Percentiles rank a stretch among this genome's conserved stretches.
These are phyloP conservation scores for Dryadula phaetusa DNA, from an alignment of 2,888 invertebrate genomes.

Conservation along the genomic window DNA sequence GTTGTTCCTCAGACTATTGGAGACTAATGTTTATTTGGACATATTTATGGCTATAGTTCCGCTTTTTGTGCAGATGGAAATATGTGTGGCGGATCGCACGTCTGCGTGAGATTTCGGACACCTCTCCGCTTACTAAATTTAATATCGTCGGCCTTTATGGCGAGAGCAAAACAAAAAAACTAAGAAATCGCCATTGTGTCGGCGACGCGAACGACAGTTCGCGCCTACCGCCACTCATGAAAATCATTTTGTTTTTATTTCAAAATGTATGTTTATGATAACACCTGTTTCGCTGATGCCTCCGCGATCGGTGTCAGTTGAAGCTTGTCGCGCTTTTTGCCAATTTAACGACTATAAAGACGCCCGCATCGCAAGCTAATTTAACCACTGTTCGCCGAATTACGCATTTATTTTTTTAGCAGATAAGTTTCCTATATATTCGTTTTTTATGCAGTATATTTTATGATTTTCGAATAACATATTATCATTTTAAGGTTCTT, in stretches of 20 bases:
- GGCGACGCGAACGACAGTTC: conserved; percentile 81
- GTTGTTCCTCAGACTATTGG: conserved; percentile 49
- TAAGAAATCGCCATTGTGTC: conserved; percentile 83
- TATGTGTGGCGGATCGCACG: conserved; percentile 85
- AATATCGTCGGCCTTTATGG: conserved; percentile 82
- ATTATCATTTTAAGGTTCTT: no score
- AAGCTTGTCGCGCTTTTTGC: conserved; percentile 81
- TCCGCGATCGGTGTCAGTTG: conserved; percentile 82
- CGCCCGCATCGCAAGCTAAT: conserved; percentile 82
- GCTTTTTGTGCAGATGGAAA: conserved; percentile 84
- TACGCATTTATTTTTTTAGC: conserved; percentile 61
- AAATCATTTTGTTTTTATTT: conserved; percentile 84
- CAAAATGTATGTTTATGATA: conserved; percentile 85
- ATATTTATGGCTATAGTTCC: conserved; percentile 85
- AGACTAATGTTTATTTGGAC: conserved; percentile 84
- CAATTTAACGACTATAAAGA: conserved; percentile 83
- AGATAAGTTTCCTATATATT: conserved; percentile 47
- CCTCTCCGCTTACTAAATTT: conserved; percentile 84
- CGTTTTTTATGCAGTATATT: neutral
- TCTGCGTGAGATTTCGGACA: conserved; percentile 84
- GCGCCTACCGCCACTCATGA: conserved; percentile 83
- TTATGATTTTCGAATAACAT: neutral
- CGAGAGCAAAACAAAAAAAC: conserved; percentile 75
- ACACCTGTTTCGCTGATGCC: conserved; percentile 84
- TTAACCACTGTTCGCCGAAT: conserved; percentile 81